Evolutionary conservation across 1,140 invertebrate genomes (phyloP), one percentile per base, ranked within the genome.

Genomic region (Rhopalosiphum maidis): DNA sequence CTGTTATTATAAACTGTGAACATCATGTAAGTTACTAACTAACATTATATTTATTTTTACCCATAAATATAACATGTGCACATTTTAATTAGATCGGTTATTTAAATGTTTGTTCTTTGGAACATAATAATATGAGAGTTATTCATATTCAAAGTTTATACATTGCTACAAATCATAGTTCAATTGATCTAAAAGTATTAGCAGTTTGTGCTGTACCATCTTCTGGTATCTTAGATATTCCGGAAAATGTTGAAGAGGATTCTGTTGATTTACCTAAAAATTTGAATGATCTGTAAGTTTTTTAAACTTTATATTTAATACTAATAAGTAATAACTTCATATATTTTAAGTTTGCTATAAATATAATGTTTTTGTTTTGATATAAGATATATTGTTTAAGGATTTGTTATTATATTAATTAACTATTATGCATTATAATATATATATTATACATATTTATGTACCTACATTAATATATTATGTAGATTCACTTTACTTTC

Each of bases 131-230:
- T 91, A 96, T 96, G 94, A 94, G 96, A 87, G 94, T 96, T 15
- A 94, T 96, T 22, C 95, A 95, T 94, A 94, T 96, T n/a, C 95
- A 94, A 60, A 96, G 96, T 54, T 96, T 95, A 60, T 96, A 96
- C 94, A 95, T 96, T n/a, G 95, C 96, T 37, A 95, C 95, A 43
- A 96, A 96, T 94, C 95, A 96, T 94, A 96, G 96, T 23, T 90
- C 94, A 41, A 95, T 95, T 43, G 95, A 96, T 94, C 46, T 96
- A n/a, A 95, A 95, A 55, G 94, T 96, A 8, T 95, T 96, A 25
- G 95, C 96, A 41, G 94, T 96, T 22, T 96, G 95, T 25, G 95
- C 96, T 2, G 88, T 68, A 51, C 90, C 91, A 41, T 51, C 48
- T 83, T 86, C 77, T n/a, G 82, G 82, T 54, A 23, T 54, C 4